These are phyloP conservation scores for Blera fallax DNA, from an alignment of 2,888 invertebrate genomes.

Conservation along the genomic window DNA sequence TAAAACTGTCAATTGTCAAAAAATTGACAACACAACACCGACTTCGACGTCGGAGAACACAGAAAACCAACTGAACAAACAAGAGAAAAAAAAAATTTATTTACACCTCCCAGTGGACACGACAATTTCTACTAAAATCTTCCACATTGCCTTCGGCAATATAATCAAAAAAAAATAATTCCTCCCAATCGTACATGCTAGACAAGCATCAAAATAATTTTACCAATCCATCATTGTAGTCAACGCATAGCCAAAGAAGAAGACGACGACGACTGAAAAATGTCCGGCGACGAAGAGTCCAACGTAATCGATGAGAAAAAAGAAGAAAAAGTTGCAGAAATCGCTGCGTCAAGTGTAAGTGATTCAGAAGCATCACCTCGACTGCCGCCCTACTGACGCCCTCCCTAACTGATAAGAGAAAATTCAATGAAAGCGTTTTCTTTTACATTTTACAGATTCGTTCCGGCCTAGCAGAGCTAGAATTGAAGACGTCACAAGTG, in stretches of 20 bases:
- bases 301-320: constrained; percentile 74
- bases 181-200: not conserved
- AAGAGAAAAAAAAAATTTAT: constrained; percentile 45
- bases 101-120: constrained; percentile 37
- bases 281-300: constrained; percentile 76
- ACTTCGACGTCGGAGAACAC: constrained; percentile 47
- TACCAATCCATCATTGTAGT: constrained; percentile 4
- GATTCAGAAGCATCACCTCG: constrained; percentile 64
- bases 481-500: constrained; percentile 89
- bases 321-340: constrained; percentile 78
- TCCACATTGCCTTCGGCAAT: not conserved
- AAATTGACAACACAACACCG: constrained; percentile 76
- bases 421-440: not conserved
- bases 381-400: not conserved
- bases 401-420: not conserved
- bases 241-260: constrained; percentile 24
- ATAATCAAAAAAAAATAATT: not conserved
- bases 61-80: constrained; percentile 67
- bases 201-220: not conserved
- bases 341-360: constrained; percentile 81
- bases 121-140: not conserved
- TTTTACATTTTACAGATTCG: constrained; percentile 82
- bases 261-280: constrained; percentile 58
- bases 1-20: constrained; percentile 70
- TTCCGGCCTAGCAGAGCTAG: constrained; percentile 85